Conservation (phyloP, 2,113 vertebrate species). For the human (Homo sapiens) region DNA sequence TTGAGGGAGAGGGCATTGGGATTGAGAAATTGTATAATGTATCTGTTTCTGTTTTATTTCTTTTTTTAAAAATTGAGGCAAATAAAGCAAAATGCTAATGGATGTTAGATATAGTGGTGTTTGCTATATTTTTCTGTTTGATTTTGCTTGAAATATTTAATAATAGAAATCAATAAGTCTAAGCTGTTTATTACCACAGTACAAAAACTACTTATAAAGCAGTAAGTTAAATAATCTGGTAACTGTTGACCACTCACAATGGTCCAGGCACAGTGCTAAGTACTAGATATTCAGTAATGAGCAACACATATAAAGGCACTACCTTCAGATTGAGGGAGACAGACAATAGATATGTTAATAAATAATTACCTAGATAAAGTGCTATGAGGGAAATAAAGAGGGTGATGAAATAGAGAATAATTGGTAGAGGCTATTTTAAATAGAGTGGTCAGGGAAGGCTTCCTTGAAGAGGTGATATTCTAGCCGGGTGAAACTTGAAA, state of each 20-base stretch:
- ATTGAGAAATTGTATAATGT: not conserved
- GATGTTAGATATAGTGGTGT: not conserved
- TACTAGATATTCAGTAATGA: not conserved
- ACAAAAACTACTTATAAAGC: not conserved
- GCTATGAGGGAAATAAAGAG: not conserved
- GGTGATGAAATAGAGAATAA: not conserved
- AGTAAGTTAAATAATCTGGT: not conserved
- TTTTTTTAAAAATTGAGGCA: not conserved
- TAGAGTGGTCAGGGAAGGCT: not conserved
- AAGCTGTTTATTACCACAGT: not conserved
- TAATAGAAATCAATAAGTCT: not conserved
- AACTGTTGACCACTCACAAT: not conserved
- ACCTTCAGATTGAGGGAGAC: not conserved
- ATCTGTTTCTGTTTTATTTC: not conserved
- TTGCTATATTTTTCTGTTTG: conserved; percentile 13
- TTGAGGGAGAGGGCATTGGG: not conserved
- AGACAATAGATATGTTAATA: not conserved
- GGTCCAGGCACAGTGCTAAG: not conserved
- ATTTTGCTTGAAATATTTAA: conserved; percentile 25
- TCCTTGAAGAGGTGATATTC: not conserved
- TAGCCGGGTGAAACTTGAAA: not conserved
- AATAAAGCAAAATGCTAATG: not conserved
- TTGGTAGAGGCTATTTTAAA: not conserved
- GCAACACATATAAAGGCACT: not conserved
- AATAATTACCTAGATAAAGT: not conserved